Evolutionary conservation across 1,140 invertebrate genomes (phyloP).

Genomic region (Manduca sexta): DNA sequence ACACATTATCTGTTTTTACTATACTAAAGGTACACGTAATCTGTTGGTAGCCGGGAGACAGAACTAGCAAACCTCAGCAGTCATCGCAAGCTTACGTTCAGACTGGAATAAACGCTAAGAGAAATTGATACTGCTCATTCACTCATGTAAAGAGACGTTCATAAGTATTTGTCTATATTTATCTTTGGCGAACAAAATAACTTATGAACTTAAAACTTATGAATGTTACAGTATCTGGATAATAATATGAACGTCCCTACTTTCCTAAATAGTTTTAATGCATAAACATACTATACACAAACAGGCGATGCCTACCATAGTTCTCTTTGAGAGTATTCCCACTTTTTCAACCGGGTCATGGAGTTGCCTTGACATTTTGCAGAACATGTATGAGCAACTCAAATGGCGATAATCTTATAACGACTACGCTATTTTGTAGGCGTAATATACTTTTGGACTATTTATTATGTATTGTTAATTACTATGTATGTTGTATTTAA

Average conservation of each 20-base stretch:
- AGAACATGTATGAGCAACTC: slow-evolving; percentile 57
- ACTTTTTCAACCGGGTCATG: slow-evolving; percentile 53
- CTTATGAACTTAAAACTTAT: too few relatives aligned
- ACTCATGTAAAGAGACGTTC: too few relatives aligned
- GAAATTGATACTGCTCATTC: slow-evolving; percentile 6
- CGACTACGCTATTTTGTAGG: slow-evolving; percentile 73
- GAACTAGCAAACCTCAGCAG: slow-evolving; percentile 3
- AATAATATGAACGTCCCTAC: background rate
- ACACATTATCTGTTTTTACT: slow-evolving; percentile 13
- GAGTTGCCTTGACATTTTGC: slow-evolving; percentile 60
- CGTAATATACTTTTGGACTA: slow-evolving; percentile 74
- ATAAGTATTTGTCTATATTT: too few relatives aligned
- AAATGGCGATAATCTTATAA: slow-evolving; percentile 70
- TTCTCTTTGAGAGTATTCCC: slow-evolving; percentile 58
- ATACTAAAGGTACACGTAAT: background rate
- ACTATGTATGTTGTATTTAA: slow-evolving; percentile 74
- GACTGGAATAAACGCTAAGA: slow-evolving; percentile 34
- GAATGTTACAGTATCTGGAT: background rate
- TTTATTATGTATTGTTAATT: slow-evolving; percentile 74
- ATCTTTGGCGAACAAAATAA: too few relatives aligned
- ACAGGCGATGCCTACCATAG: slow-evolving; percentile 16
- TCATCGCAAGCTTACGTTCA: slow-evolving; percentile 36
- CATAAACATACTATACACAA: slow-evolving; percentile 1
- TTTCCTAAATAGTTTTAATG: background rate
- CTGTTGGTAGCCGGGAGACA: slow-evolving; percentile 3